These are phyloP conservation scores for Eurytemora carolleeae DNA, from an alignment of 1,140 invertebrate genomes.

Conservation along the genomic window DNA sequence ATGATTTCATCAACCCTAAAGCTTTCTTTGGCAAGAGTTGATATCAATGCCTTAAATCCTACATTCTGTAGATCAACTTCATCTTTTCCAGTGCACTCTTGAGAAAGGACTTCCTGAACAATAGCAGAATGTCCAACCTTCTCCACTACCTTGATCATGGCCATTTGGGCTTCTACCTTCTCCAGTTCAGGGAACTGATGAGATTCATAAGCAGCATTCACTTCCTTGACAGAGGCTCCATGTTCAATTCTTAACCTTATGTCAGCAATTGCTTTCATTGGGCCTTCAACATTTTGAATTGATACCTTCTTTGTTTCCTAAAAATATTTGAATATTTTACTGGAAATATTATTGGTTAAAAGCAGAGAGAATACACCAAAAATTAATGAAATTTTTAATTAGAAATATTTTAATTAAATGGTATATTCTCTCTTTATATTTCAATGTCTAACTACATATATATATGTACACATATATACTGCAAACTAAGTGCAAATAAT, in stretches of 20 bases:
- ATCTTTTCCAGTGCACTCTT: neutral
- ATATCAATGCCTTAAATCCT: slow-evolving; percentile 13
- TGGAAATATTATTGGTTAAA: too few relatives aligned
- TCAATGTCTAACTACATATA: too few relatives aligned
- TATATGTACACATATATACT: too few relatives aligned
- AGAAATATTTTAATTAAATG: too few relatives aligned
- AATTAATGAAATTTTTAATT: too few relatives aligned
- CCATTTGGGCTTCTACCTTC: slow-evolving; percentile 9
- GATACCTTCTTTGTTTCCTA: neutral
- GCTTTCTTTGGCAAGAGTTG: neutral
- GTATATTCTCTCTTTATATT: too few relatives aligned
- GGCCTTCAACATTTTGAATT: neutral
- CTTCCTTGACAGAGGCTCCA: slow-evolving; percentile 9
- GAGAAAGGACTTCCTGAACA: slow-evolving; percentile 7
- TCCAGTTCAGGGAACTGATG: slow-evolving; percentile 13
- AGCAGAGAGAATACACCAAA: too few relatives aligned
- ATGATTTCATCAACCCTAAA: slow-evolving; percentile 7
- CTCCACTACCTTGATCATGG: slow-evolving; percentile 13
- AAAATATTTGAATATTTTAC: too few relatives aligned
- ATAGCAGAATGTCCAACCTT: slow-evolving; percentile 1
- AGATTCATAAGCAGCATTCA: slow-evolving; percentile 11
- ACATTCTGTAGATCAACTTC: slow-evolving; percentile 3
- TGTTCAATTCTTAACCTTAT: neutral
- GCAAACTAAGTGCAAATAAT: too few relatives aligned
- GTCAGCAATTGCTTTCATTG: slow-evolving; percentile 10